Evolutionary conservation across 35 echinoderm and acorn worm genomes (phyloP).

Genomic region (Holothuria glaberrima): DNA sequence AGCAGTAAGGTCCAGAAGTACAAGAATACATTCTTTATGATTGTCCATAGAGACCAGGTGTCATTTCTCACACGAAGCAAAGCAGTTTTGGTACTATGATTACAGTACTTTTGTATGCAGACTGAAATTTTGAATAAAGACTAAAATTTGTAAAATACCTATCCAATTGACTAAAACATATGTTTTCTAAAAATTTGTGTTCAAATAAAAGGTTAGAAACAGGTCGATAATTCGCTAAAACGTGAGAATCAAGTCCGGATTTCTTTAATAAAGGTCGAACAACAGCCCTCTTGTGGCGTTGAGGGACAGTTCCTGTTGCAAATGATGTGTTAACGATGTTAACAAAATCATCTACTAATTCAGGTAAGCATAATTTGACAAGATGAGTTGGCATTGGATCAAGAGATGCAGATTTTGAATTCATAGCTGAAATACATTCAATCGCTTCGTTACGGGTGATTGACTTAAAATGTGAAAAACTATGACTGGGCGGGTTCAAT

Average conservation of each 20-base stretch:
- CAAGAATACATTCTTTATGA: constrained; percentile 63
- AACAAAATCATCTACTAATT: constrained; percentile 23
- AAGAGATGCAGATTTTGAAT: constrained; percentile 33
- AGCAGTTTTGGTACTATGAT: constrained; percentile 78
- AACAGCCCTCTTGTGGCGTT: constrained; percentile 48
- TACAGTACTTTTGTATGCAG: constrained; percentile 73
- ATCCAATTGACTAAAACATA: constrained; percentile 49
- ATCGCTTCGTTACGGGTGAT: background rate
- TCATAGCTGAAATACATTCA: background rate
- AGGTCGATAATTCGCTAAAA: constrained; percentile 76
- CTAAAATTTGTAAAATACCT: constrained; percentile 45
- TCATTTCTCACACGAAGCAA: constrained; percentile 75
- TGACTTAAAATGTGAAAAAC: constrained; percentile 12
- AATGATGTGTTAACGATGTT: constrained; percentile 45
- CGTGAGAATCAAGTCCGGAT: constrained; percentile 60
- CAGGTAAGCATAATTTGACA: constrained; percentile 16
- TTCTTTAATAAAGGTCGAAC: constrained; percentile 74
- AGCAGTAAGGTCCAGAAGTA: constrained; percentile 71
- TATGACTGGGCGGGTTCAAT: background rate
- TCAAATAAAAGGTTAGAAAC: constrained; percentile 79
- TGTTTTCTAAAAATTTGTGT: constrained; percentile 66
- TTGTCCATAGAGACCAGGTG: constrained; percentile 63
- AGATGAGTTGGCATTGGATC: constrained; percentile 48
- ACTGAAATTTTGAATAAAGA: constrained; percentile 72
- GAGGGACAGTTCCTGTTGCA: background rate